Evolutionary conservation across 2,888 invertebrate species (phyloP), one percentile per base, ranked within the genome.

Genomic region (Unio delphinus): DNA sequence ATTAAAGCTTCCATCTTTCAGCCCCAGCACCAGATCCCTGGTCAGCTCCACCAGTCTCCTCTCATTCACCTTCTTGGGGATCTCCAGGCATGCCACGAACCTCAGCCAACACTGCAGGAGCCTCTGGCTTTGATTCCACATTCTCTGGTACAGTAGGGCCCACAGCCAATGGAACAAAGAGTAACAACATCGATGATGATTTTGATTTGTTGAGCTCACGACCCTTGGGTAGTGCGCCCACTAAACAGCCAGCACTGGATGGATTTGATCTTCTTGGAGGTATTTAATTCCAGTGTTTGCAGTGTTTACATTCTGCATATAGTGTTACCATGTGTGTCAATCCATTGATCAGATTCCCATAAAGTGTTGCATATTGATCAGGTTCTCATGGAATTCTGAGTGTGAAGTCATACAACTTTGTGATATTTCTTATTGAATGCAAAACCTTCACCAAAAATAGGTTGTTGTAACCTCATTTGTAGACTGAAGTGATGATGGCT

Each of bases 161-260:
- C 30, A 78, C 81, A 28, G 80, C 86, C 55, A 84, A 79, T 69
- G 81, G 81, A 17, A 72, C 82, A 18, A 80, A 74, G 23, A 71
- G 80, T 54, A 80, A 79, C 72, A 81, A 76, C 63, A 76, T 86
- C 11, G 88, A 89, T 70, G 87, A 86, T 73, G 88, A 80, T 56
- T 89, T 89, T 84, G 89, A 88, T 67, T 67, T 87, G 56, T 75
- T 89, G 67, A 83, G 86, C 64, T 80, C 85, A 7, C 77, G 88
- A 65, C 81, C 79, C 55, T 65, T 74, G 17, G 73, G 78, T 55
- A 72, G 71, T 60, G 85, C 85, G n/a, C 85, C 84, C 4, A 78
- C 80, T 26, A 85, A 83, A 72, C 68, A 73, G 18, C 45, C 69
- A 59, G 72, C 75, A 58, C 69, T 80, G 71, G 82, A 82, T 69